Conservation (phyloP, 2,888 invertebrate species). For the Strigamia maritima region DNA sequence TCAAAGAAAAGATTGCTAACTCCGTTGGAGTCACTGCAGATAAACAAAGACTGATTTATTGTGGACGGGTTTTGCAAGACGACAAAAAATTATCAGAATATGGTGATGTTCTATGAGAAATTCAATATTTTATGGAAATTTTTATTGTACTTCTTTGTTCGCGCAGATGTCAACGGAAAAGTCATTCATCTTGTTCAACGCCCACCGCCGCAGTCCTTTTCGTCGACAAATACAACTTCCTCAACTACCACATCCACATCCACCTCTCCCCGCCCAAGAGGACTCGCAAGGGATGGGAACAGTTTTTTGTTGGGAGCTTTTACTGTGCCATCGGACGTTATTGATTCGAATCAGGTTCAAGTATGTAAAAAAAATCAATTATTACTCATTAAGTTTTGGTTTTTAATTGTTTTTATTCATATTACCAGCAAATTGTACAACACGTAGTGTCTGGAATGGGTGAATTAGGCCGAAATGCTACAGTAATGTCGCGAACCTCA, state of each 20-base stretch:
- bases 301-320: conserved; percentile 51
- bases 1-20: conserved; percentile 5
- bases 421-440: conserved; percentile 51
- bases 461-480: conserved; percentile 52
- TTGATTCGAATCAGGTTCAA: conserved; percentile 51
- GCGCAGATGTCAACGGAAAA: conserved; percentile 77
- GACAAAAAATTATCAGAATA: conserved; percentile 79
- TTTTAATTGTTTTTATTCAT: neutral
- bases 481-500: conserved; percentile 50
- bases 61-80: conserved; percentile 88
- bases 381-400: neutral
- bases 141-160: conserved; percentile 16
- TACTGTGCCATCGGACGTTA: conserved; percentile 50
- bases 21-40: conserved; percentile 66
- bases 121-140: neutral
- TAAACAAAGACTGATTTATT: conserved; percentile 86
- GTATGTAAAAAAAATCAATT: conserved; percentile 43
- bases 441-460: conserved; percentile 52
- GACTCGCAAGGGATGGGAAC: conserved; percentile 43
- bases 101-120: conserved; percentile 56
- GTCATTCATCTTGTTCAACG: conserved; percentile 88
- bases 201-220: conserved; percentile 63
- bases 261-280: conserved; percentile 35
- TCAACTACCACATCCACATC: conserved; percentile 40
- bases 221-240: conserved; percentile 35